Base-by-base conservation (phyloP, 2,113 vertebrate genomes). In the Chloropsis hardwickii region DNA sequence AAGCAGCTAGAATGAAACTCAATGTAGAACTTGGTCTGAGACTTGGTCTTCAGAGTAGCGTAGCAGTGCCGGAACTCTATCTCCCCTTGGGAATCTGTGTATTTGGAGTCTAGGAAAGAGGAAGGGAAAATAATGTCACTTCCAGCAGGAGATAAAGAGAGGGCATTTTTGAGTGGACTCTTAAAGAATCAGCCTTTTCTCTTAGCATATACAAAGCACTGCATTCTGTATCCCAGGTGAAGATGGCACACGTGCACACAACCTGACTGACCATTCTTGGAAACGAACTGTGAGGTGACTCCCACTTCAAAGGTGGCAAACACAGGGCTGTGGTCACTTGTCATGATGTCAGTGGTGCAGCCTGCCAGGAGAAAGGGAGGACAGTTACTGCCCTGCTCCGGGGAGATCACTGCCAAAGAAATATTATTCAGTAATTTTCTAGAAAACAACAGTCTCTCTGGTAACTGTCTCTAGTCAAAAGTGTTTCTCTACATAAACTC, bases 281-380 rank as follows among this genome's bases (percentile, higher is more conserved):
- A 99, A 95, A 99, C 99, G 80, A 99, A 99, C 97, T 99, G 99
- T 15, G 99, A 99, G 39, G 99, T 98, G 65, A 99, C 99, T n/a
- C 99, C 99, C 27, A 99, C 99, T 97, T 99, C 99, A 95, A 99
- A 99, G 5, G 99, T 99, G 61, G 99, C 99, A 84, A 99, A 99
- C 40, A 99, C 99, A 1, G 99, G 99, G 27, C 99, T 99, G 97
- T 99, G 99, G 97, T 99, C 99, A 39, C 99, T 99, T 2, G 99
- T 99, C 98, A 98, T 98, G 97, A 99, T 99, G 95, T 99, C 99
- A 21, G 98, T 99, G 76, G 99, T 99, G 94, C 99, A 99, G 35
- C 99, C 99, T 99, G 96, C n/a, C 92, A 95, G 67, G 6, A 71
- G 73, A 97, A 50, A 62, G 22, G 40, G 86, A 94, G 45, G 25